Evolutionary conservation across 2,797 vertebrate species (phyloP).

Genomic region (Enteromius afrohamiltoni): DNA sequence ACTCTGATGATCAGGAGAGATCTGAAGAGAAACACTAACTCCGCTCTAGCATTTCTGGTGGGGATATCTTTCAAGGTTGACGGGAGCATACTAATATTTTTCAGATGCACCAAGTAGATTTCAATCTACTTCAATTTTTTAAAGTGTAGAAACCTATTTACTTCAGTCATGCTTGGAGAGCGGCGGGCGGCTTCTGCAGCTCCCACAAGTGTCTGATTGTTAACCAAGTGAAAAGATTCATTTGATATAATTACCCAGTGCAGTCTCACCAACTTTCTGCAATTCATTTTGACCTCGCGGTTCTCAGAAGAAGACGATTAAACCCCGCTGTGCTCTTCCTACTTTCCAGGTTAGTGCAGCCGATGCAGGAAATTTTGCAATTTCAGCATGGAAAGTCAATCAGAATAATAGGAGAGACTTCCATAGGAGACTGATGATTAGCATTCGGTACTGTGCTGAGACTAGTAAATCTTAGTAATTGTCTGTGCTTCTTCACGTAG

Average conservation of each 20-base stretch:
- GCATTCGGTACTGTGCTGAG: slow-evolving; percentile 17
- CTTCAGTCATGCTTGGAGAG: slow-evolving; percentile 60
- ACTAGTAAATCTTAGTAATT: slow-evolving; percentile 21
- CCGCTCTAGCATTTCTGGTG: slow-evolving; percentile 29
- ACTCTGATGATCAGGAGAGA: slow-evolving; percentile 32
- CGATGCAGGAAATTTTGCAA: slow-evolving; percentile 39
- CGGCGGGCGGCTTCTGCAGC: slow-evolving; percentile 4
- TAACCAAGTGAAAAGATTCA: slow-evolving; percentile 63
- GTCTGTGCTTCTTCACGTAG: neutral
- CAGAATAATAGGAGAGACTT: slow-evolving; percentile 29
- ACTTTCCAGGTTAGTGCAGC: slow-evolving; percentile 22
- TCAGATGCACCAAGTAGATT: slow-evolving; percentile 59
- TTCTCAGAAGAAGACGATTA: slow-evolving; percentile 35
- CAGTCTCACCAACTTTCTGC: slow-evolving; percentile 46
- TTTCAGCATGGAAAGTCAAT: slow-evolving; percentile 33
- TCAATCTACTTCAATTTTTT: slow-evolving; percentile 61
- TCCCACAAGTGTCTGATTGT: slow-evolving; percentile 55
- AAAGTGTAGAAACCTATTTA: slow-evolving; percentile 59
- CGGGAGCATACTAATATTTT: slow-evolving; percentile 55
- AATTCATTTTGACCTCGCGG: slow-evolving; percentile 22
- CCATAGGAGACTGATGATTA: slow-evolving; percentile 36
- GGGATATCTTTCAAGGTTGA: slow-evolving; percentile 58
- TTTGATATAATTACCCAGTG: slow-evolving; percentile 62
- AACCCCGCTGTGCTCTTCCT: slow-evolving; percentile 8
- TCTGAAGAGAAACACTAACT: slow-evolving; percentile 10